phyloP scores from a whole-genome alignment of 1,140 invertebrate species.

The Choristoneura fumiferana region DNA sequence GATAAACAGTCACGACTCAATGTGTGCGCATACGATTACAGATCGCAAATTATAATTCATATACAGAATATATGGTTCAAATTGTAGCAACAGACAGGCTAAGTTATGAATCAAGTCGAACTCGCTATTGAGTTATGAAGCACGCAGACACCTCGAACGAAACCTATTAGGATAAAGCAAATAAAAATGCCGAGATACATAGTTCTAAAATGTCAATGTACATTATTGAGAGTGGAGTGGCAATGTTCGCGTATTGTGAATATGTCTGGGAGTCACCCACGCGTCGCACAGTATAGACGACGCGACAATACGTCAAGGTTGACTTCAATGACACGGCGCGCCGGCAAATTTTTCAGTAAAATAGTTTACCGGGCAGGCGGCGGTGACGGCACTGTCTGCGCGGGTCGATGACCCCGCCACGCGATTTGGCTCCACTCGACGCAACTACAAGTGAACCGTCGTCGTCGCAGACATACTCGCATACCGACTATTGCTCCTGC shows the following conservation, averaged over 20 bases:
- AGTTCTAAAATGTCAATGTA: conserved; percentile 25
- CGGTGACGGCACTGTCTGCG: conserved; percentile 64
- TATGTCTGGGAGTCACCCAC: conserved; percentile 60
- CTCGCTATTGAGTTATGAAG: too few relatives aligned
- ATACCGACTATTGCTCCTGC: conserved; percentile 16
- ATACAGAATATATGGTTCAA: too few relatives aligned
- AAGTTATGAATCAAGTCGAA: too few relatives aligned
- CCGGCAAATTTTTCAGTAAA: conserved; percentile 73
- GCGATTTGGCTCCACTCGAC: conserved; percentile 57
- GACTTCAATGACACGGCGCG: conserved; percentile 65
- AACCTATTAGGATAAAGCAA: too few relatives aligned
- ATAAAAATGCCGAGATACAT: background rate
- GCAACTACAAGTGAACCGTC: conserved; percentile 49
- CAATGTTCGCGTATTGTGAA: conserved; percentile 63
- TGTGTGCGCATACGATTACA: too few relatives aligned
- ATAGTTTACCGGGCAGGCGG: conserved; percentile 64
- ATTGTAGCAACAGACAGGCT: too few relatives aligned
- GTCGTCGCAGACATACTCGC: conserved; percentile 33
- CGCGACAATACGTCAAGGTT: conserved; percentile 72
- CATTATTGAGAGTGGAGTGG: conserved; percentile 42
- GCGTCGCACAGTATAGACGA: conserved; percentile 53
- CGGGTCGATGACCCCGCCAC: conserved; percentile 60
- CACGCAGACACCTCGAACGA: too few relatives aligned
- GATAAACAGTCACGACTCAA: too few relatives aligned
- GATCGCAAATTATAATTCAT: too few relatives aligned